Evolutionary conservation across 2,888 invertebrate species (phyloP), one percentile per base, ranked within the genome.

Genomic region (Atrina japonica): DNA sequence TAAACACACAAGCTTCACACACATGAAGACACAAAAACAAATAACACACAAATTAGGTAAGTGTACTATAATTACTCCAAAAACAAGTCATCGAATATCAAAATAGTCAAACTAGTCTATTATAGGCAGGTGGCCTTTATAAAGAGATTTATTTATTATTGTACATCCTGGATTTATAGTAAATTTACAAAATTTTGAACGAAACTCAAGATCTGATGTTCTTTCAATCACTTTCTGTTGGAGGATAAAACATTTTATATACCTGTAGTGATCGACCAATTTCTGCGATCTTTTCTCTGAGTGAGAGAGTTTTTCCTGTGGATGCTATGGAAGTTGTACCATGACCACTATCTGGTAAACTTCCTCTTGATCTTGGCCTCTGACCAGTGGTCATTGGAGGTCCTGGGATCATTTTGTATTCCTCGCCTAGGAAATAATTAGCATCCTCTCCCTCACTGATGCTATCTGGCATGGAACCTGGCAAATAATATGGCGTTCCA

Each of bases 251-350:
- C n/a, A n/a, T 35, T 14, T 53, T 27, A 53, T 73, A 60, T 70
- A 84, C 86, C 79, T 85, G 82, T 67, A 86, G 73, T 63, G 83
- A 83, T 70, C 64, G 79, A 66, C 84, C 85, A 61, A 86, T 84
- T 69, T 82, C 76, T 27, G 82, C 78, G 52, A 86, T 84, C 52
- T 82, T 79, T 61, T 86, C 84, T 50, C 80, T 73, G 21, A 86
- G 72, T 18, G 77, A 68, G 7, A 61, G 43, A 35, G 52, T 52
- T 43, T 50, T 60, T 11, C 66, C 49, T 29, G 70, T 70, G 16
- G 70, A 70, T 14, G 61, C 55, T 23, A 64, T 41, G 0, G 70
- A 70, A 29, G 56, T 64, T 7, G 83, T 83, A 18, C 81, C 78
- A 58, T 78, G 72, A 35, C 81, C 83, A 73, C 83, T 83, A 66